Base-by-base conservation (phyloP, 2,888 invertebrate genomes). In the Scaptomyza tumidula region DNA sequence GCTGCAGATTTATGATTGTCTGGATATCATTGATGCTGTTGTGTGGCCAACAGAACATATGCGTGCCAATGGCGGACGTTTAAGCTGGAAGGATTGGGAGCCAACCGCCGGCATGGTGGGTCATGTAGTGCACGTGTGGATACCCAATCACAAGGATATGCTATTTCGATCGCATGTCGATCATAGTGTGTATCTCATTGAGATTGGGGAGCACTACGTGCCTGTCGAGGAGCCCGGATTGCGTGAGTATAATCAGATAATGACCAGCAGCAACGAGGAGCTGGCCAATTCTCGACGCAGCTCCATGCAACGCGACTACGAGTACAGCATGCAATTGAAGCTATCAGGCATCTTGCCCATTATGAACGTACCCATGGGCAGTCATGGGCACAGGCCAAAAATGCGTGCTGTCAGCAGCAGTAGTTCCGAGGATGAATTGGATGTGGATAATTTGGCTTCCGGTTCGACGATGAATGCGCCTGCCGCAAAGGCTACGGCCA, bases 81-180 rank as follows among this genome's bases (percentile, higher is more conserved):
- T 96, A 49, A 95, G 95, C 80, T 99, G 98, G 99, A 95, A 95
- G 75, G 95, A 95, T 82, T 98, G 98, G 98, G 94, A 96, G 71
- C 98, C 98, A 0, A 94, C 95, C 76, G 95, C 95, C 13, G 98
- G 98, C 10, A 98, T 98, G 98, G 97, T 98, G 86, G 98, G 98
- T 68, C 94, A 95, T 94, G 96, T 97, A 57, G 98, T 98, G 10
- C 98, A 99, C 92, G 96, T 96, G 78, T 99, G 99, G 98, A 95
- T 95, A 39, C 99, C 98, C 0, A 97, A 96, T 92, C 98, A 99
- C 93, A 94, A 96, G 56, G 98, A 98, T 90, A 95, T 96, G 0
- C 95, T 95, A 80, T 95, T 96, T 62, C 94, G 98, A 16, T 98
- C 98, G 5, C 98, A 98, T 91, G 96, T 98, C 14, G 98, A 98